Conservation (phyloP, 2,888 invertebrate genomes). For the Spicauda simplicius region DNA sequence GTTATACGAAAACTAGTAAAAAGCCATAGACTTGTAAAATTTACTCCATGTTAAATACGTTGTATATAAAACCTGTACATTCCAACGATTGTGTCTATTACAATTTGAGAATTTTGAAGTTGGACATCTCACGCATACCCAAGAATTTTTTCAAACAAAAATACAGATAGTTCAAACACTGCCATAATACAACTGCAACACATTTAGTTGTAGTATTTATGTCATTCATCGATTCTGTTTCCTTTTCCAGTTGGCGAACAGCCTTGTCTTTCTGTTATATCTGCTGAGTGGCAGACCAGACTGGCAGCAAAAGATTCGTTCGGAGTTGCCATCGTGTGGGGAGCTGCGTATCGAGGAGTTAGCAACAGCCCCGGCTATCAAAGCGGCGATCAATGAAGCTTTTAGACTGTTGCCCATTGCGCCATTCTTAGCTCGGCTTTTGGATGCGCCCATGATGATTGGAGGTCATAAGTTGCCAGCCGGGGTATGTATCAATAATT, state of each 20-base stretch:
- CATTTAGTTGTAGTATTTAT: neutral
- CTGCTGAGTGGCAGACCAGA: constrained; percentile 88
- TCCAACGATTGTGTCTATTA: too few species aligned
- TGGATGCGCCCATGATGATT: constrained; percentile 89
- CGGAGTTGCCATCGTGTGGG: constrained; percentile 86
- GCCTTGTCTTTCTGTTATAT: constrained; percentile 91
- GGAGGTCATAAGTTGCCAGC: constrained; percentile 88
- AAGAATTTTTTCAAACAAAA: too few species aligned
- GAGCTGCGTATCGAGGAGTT: constrained; percentile 85
- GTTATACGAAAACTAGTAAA: too few species aligned
- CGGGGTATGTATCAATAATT: constrained; percentile 79
- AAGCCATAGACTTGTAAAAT: too few species aligned
- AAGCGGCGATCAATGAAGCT: constrained; percentile 91
- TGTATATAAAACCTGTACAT: too few species aligned
- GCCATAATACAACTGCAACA: neutral
- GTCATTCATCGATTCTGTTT: constrained; percentile 31
- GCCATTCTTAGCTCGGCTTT: constrained; percentile 90
- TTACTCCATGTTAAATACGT: too few species aligned
- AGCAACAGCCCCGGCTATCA: constrained; percentile 88
- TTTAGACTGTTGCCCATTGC: constrained; percentile 91
- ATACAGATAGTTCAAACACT: too few species aligned
- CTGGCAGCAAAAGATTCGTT: constrained; percentile 87
- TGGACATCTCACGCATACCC: too few species aligned
- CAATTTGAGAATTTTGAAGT: too few species aligned
- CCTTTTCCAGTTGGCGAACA: constrained; percentile 89